Conservation (phyloP, 1,140 invertebrate species). For the Coenobita brevimanus region DNA sequence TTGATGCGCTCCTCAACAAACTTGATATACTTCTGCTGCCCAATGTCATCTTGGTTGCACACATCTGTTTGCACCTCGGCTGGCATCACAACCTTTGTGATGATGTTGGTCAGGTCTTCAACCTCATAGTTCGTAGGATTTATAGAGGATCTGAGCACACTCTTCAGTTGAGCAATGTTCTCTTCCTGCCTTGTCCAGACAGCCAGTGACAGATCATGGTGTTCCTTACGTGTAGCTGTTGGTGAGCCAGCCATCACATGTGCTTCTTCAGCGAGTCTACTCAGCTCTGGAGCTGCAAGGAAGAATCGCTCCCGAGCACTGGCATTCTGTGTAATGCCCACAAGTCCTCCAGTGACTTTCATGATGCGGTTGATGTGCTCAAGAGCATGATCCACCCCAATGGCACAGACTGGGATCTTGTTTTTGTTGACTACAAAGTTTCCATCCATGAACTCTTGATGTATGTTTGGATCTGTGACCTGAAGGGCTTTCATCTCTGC, state of each 20-base stretch:
- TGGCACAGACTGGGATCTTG: neutral
- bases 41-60: too few relatives aligned
- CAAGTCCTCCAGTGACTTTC: constrained; percentile 25
- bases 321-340: constrained; percentile 17
- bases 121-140: too few relatives aligned
- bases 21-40: too few relatives aligned
- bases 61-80: too few relatives aligned
- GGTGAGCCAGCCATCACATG: constrained; percentile 3
- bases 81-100: too few relatives aligned
- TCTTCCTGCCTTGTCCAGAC: neutral
- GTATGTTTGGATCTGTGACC: constrained; percentile 14
- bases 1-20: too few relatives aligned
- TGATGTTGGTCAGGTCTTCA: too few relatives aligned
- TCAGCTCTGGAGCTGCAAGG: constrained; percentile 7
- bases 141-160: too few relatives aligned
- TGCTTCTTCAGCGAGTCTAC: constrained; percentile 7
- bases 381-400: constrained; percentile 22
- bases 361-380: constrained; percentile 28
- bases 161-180: too few relatives aligned
- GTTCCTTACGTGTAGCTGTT: neutral
- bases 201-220: neutral
- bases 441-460: too few relatives aligned
- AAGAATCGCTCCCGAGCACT: constrained; percentile 9
- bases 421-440: constrained; percentile 17
- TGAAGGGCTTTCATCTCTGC: neutral